These are phyloP conservation scores for Chaetops frenatus DNA, from an alignment of 2,113 vertebrate genomes.

Conservation along the genomic window DNA sequence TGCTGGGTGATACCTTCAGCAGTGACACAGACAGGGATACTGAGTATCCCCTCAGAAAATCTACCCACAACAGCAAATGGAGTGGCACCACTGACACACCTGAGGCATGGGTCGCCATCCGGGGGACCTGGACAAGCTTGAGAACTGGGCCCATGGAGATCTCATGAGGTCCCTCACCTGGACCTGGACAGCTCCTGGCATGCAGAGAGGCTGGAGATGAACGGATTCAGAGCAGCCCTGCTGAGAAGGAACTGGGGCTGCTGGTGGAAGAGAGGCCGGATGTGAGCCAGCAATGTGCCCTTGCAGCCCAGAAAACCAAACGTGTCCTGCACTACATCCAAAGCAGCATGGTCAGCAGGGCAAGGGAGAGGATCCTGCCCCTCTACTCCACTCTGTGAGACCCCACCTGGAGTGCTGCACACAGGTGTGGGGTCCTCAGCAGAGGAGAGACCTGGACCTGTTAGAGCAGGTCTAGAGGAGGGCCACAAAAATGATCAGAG, in stretches of 20 bases:
- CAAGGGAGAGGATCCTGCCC: neutral
- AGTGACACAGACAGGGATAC: neutral
- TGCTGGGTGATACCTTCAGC: accelerated
- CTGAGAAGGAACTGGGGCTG: accelerated
- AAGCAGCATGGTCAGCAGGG: accelerated
- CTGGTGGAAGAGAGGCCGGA: neutral
- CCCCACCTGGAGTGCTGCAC: neutral
- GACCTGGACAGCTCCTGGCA: neutral
- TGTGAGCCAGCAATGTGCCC: neutral
- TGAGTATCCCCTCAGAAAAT: neutral
- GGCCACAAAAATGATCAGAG: neutral
- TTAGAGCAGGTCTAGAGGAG: neutral
- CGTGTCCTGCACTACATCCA: accelerated
- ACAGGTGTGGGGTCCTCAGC: neutral
- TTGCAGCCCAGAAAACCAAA: neutral
- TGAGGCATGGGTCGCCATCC: neutral
- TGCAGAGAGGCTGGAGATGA: neutral
- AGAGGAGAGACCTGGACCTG: neutral
- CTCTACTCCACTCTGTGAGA: neutral
- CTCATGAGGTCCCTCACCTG: neutral
- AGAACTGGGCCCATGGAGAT: neutral
- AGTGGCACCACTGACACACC: neutral
- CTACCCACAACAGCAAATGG: neutral
- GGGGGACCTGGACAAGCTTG: neutral
- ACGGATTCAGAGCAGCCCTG: neutral